Evolutionary conservation across 1,140 invertebrate genomes (phyloP), one percentile per base, ranked within the genome.

Genomic region (Halesus radiatus): DNA sequence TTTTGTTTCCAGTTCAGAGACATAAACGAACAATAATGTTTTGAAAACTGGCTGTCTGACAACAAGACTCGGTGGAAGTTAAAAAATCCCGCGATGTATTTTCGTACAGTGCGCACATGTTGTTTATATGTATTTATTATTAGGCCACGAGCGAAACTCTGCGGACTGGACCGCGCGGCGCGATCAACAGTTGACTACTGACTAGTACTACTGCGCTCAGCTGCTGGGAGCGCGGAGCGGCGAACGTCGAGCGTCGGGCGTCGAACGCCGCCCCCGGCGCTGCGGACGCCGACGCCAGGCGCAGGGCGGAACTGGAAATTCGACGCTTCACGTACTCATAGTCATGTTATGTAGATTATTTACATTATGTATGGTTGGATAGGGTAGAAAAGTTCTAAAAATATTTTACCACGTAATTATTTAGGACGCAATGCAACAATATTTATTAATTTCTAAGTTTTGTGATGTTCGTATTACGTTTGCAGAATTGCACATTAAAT

Each of bases 111-210:
- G 29, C 62, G 62, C 62, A 66, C 62, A 66, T 66, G 37, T 66
- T 66, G 62, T 66, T 66, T 66, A 37, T 32, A 26, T 66, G 22
- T 29, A 15, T 66, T 66, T 66, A 32, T 32, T 29, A 32, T 66
- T 66, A 29, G 22, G 29, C 22, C 23, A 45, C 37, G 22, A n/a
- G 62, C 29, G 62, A 10, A 45, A 29, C 62, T 16, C 10, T n/a
- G 62, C 13, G 22, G 62, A 66, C 23, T 56, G 16, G 76, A 66
- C 76, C 76, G 26, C 32, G 22, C 76, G 76, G 58, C 58, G 76
- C 76, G 18, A 77, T 66, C 76, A 77, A 77, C 76, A 77, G 76
- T 53, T 77, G 45, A 62, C 76, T 45, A 77, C 76, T 77, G 60
- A 53, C 23, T 37, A 8, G 45, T n/a, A 26, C 8, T 13, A 23